Evolutionary conservation across 1,140 invertebrate species (phyloP).

Genomic region (Armadillidium nasatum): DNA sequence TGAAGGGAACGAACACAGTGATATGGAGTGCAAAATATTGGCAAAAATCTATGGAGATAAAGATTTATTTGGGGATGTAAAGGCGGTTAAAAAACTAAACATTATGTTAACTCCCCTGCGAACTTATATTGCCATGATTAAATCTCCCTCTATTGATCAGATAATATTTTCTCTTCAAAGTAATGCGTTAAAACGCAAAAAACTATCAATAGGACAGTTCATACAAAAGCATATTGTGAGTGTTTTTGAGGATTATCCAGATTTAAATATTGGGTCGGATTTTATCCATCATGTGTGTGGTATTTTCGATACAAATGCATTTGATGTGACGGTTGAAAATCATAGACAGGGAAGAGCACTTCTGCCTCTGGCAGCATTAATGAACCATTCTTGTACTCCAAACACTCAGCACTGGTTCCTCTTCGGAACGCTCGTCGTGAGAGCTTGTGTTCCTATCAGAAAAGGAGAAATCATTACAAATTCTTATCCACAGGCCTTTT

Average conservation of each 20-base stretch:
- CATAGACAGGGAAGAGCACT: constrained; percentile 56
- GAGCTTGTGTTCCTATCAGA: constrained; percentile 61
- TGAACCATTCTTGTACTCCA: constrained; percentile 75
- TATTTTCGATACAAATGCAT: constrained; percentile 71
- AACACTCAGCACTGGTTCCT: constrained; percentile 69
- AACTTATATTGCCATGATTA: constrained; percentile 62
- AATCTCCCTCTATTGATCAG: constrained; percentile 49
- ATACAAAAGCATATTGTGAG: constrained; percentile 27
- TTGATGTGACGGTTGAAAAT: constrained; percentile 64
- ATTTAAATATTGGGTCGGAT: constrained; percentile 45
- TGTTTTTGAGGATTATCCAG: background rate
- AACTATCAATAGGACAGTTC: constrained; percentile 23
- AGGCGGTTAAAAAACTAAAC: constrained; percentile 23
- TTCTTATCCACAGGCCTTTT: constrained; percentile 69
- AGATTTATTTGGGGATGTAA: background rate
- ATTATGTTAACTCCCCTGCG: constrained; percentile 56
- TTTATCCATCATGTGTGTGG: constrained; percentile 68
- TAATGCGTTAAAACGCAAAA: constrained; percentile 22
- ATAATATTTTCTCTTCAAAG: constrained; percentile 47
- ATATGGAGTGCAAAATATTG: constrained; percentile 31
- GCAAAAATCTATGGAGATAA: constrained; percentile 7
- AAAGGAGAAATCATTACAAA: constrained; percentile 61
- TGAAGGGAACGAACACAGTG: constrained; percentile 45
- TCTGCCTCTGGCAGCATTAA: constrained; percentile 66
- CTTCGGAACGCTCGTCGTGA: constrained; percentile 50